Evolutionary conservation across 2,797 vertebrate species (phyloP), one percentile per base, ranked within the genome.

Genomic region (Pipistrellus kuhlii): DNA sequence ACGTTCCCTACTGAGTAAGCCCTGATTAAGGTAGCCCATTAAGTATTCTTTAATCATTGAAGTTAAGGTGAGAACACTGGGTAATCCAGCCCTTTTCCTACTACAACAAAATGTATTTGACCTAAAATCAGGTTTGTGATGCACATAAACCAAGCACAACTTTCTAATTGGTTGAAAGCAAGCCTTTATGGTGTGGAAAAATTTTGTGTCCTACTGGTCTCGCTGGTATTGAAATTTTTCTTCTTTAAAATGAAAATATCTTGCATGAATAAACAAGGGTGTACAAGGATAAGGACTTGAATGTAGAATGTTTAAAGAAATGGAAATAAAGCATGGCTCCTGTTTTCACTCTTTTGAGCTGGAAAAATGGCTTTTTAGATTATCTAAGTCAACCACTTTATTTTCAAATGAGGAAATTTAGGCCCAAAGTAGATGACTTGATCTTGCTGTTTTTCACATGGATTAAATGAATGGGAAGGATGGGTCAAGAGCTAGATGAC

Each of bases 331-430:
- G 20, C 48, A 62, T 81, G 20, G 10, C 9, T 75, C 41, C 78
- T 30, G 6, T 69, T 89, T 87, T 91, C 62, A 38, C 2, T 76
- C 8, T 55, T 23, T 14, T 44, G 78, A 89, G 18, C 38, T 90
- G 6, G 38, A 66, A 95, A 96, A 90, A 44, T 88, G 3, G 66
- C 69, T 94, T 89, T 80, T 93, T n/a, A 44, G 2, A 81, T 80
- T 41, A 55, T 46, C 51, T 93, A 88, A 78, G 68, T 71, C 55
- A 68, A 23, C 17, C n/a, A 32, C n/a, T 94, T 90, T 82, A 46
- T 93, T 96, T 95, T 94, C 69, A 92, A 4, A 25, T 82, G 13
- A 93, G 27, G 27, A 89, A 91, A 87, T 30, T 72, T 38, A 77
- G 48, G 13, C 85, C 90, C 48, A 55, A 73, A 81, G 30, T 82